These are phyloP conservation scores for Sinhomidia bicolor DNA, from an alignment of 2,888 invertebrate genomes.

Conservation along the genomic window DNA sequence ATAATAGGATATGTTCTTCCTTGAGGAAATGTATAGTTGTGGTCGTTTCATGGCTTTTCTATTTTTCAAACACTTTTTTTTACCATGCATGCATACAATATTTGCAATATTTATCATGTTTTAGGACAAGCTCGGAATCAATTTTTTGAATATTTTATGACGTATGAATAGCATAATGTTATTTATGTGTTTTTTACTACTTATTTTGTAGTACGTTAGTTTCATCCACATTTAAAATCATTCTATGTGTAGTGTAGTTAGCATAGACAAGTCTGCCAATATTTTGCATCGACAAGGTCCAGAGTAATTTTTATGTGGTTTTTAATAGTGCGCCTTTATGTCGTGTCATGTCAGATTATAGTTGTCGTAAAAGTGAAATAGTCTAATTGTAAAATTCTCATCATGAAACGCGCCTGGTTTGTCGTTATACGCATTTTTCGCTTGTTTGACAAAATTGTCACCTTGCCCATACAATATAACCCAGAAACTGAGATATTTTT, in stretches of 20 bases:
- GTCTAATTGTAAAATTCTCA: neutral
- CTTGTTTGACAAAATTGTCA: neutral
- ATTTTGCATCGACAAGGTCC: neutral
- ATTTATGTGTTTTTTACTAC: neutral
- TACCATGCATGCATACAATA: no score
- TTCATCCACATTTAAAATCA: neutral
- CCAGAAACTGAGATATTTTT: neutral
- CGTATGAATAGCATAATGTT: neutral
- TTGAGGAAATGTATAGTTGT: no score
- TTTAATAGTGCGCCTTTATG: no score
- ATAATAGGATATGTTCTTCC: no score
- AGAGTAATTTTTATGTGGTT: neutral
- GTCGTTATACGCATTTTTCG: constrained; percentile 20
- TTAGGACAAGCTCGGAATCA: neutral
- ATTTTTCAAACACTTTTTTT: no score
- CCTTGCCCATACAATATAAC: constrained; percentile 15
- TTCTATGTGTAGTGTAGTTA: no score
- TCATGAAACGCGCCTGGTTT: constrained; percentile 43
- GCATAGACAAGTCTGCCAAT: neutral
- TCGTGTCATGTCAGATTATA: neutral
- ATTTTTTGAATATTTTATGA: neutral
- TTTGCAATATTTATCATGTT: no score
- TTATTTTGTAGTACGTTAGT: neutral
- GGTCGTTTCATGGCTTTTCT: no score
- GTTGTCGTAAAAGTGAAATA: neutral